Conservation (phyloP, 2,797 vertebrate genomes). For the Bryconaethiops microstoma region DNA sequence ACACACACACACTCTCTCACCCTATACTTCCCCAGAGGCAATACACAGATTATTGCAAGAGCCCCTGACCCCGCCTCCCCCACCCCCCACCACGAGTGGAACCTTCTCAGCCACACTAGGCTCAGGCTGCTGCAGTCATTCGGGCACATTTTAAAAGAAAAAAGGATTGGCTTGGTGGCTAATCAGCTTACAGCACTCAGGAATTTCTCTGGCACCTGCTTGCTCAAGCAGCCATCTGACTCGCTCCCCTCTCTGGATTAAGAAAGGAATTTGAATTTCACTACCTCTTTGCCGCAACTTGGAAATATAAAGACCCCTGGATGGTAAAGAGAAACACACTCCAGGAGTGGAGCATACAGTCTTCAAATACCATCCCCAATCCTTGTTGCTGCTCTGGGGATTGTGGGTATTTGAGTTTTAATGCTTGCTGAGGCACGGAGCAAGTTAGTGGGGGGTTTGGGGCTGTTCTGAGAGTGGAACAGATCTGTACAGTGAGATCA, state of each 20-base stretch:
- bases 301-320: background rate
- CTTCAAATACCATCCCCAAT: background rate
- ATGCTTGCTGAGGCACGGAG: conserved; percentile 20
- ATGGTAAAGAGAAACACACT: background rate
- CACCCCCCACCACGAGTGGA: conserved; percentile 10
- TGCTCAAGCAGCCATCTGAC: conserved; percentile 46
- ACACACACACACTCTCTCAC: conserved; percentile 22
- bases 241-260: conserved; percentile 66
- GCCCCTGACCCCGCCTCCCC: background rate
- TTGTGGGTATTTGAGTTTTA: conserved; percentile 21
- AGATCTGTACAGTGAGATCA: conserved; percentile 4
- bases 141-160: conserved; percentile 64
- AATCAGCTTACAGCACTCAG: conserved; percentile 76
- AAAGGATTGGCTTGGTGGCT: conserved; percentile 71
- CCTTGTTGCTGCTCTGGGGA: background rate
- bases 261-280: conserved; percentile 69
- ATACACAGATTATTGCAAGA: conserved; percentile 27
- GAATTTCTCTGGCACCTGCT: conserved; percentile 75
- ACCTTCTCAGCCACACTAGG: background rate
- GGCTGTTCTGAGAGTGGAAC: background rate
- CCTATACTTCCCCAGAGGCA: conserved; percentile 18
- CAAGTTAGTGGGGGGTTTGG: background rate
- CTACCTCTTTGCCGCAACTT: conserved; percentile 54
- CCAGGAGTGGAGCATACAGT: background rate
- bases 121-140: conserved; percentile 12